Evolutionary conservation across 1,140 invertebrate species (phyloP).

Genomic region (Popillia japonica): DNA sequence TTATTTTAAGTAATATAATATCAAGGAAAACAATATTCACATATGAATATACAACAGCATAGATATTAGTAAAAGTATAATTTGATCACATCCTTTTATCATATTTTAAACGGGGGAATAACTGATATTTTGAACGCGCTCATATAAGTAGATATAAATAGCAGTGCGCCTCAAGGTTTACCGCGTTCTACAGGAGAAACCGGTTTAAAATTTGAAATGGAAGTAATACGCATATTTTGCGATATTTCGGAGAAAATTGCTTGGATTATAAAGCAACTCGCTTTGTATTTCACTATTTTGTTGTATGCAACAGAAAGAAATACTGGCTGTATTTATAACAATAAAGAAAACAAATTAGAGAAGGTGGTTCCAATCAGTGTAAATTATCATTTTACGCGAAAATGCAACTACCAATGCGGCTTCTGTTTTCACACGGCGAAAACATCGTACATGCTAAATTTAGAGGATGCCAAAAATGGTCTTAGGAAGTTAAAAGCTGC

Average conservation of each 20-base stretch:
- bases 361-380: constrained; percentile 58
- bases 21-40: too few species aligned
- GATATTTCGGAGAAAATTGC: neutral
- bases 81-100: too few species aligned
- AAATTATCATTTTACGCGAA: constrained; percentile 62
- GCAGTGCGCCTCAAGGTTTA: neutral
- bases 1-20: too few species aligned
- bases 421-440: constrained; percentile 64
- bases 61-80: too few species aligned
- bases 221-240: neutral
- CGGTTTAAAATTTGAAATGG: neutral
- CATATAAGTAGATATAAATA: neutral
- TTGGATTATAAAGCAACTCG: neutral
- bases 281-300: neutral
- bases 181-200: too few species aligned
- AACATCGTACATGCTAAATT: constrained; percentile 58
- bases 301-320: neutral
- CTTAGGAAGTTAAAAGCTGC: constrained; percentile 55
- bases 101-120: neutral
- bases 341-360: neutral
- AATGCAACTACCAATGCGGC: constrained; percentile 62
- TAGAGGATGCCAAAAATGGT: constrained; percentile 59
- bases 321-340: neutral
- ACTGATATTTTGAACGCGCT: neutral
- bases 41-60: too few species aligned